These are phyloP conservation scores for Drosophila equinoxialis DNA, from an alignment of 1,140 invertebrate species.

Conservation along the genomic window DNA sequence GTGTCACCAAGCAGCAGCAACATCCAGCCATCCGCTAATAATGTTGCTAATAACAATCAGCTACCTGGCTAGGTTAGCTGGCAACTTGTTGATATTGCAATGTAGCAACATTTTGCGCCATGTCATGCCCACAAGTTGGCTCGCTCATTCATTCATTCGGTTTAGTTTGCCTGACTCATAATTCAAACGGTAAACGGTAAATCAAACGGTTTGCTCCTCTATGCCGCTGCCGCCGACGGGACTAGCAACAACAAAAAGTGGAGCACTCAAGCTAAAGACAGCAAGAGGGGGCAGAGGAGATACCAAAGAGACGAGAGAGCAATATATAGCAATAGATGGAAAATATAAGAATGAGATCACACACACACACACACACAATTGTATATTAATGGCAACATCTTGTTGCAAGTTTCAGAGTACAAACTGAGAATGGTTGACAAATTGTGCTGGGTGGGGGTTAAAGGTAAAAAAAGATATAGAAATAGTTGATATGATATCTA, in stretches of 20 bases:
- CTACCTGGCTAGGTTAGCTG: slow-evolving; percentile 19
- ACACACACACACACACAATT: no score
- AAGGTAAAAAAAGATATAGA: no score
- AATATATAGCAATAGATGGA: slow-evolving; percentile 4
- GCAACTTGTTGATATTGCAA: slow-evolving; percentile 43
- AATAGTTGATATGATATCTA: no score
- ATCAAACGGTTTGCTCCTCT: slow-evolving; percentile 45
- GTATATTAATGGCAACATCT: neutral
- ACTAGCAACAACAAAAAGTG: slow-evolving; percentile 24
- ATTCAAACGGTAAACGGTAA: slow-evolving; percentile 65
- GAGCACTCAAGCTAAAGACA: neutral
- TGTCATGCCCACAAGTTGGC: slow-evolving; percentile 38
- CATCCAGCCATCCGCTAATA: slow-evolving; percentile 27
- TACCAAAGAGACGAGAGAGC: slow-evolving; percentile 7
- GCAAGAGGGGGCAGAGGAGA: neutral
- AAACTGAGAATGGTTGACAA: no score
- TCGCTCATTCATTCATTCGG: slow-evolving; percentile 8
- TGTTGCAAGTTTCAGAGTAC: neutral
- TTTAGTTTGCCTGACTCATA: slow-evolving; percentile 35
- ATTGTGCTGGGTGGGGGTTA: no score
- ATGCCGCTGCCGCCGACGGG: slow-evolving; percentile 8
- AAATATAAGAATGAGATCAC: slow-evolving; percentile 13
- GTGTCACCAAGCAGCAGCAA: slow-evolving; percentile 31
- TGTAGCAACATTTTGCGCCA: slow-evolving; percentile 23
- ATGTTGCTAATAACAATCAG: slow-evolving; percentile 52